A percentile compares a stretch with the other conserved stretches of the same genome.
phyloP scores from a whole-genome alignment of 2,797 vertebrate species.

The Myotis findleyi region DNA sequence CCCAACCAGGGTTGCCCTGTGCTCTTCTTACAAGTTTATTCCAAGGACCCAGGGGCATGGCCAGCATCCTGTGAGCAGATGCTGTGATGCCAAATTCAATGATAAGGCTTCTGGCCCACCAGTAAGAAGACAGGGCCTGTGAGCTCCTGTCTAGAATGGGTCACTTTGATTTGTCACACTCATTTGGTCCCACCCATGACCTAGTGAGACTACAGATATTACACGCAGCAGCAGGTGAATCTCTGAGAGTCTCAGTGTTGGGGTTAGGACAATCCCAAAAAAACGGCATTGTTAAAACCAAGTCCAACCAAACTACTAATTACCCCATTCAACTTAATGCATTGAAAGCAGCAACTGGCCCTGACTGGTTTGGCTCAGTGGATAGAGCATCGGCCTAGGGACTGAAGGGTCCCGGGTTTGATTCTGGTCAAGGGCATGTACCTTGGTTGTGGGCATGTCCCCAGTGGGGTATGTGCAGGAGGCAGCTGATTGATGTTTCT shows the following conservation, averaged over 20 bases:
- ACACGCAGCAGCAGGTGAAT: not conserved
- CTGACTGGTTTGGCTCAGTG: too few relatives aligned
- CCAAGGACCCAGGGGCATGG: not conserved
- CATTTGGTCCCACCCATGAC: not conserved
- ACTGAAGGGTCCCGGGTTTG: too few relatives aligned
- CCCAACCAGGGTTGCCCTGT: too few relatives aligned
- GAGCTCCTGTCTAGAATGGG: not conserved
- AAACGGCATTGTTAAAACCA: not conserved
- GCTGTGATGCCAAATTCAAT: accelerated
- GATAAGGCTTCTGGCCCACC: not conserved
- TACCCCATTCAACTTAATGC: not conserved
- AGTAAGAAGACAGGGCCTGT: not conserved
- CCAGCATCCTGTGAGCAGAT: not conserved
- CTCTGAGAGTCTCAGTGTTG: accelerated
- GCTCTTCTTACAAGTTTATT: not conserved
- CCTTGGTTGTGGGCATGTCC: too few relatives aligned
- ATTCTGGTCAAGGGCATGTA: too few relatives aligned
- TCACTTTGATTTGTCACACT: not conserved
- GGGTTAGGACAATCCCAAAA: not conserved
- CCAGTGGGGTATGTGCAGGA: too few relatives aligned
- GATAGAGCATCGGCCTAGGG: too few relatives aligned
- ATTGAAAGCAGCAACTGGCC: not conserved
- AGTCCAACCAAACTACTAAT: not conserved
- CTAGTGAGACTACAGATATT: not conserved
- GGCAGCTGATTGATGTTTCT: too few relatives aligned